Evolutionary conservation across 2,888 invertebrate species (phyloP), one percentile per base, ranked within the genome.

Genomic region (Stenchaetothrips biformis): DNA sequence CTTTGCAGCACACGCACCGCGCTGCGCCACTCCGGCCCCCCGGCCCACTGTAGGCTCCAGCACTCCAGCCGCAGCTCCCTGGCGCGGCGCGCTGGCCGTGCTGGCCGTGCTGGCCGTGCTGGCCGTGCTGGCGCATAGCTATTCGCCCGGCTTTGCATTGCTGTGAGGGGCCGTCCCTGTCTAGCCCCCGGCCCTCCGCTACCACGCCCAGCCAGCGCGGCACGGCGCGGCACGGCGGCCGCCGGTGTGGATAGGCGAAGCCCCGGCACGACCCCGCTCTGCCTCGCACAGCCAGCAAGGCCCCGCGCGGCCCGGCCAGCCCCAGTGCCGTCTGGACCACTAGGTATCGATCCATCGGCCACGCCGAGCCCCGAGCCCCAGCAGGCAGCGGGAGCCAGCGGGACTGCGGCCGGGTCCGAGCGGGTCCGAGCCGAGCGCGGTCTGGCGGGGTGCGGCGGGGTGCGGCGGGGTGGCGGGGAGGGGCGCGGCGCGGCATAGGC

Each of bases 291-390:
- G 37, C 37, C 37, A 37, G 37, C 37, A 37, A 37, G 37, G 37
- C 59, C 59, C 59, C 9, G 53, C 59, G 8, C 59, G 18, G 59
- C 59, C 59, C 59, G 13, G 59, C 59, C 59, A 6, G 59, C 67
- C 67, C 25, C 25, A 74, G 21, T 74, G 67, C 67, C 67, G 67
- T 74, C 67, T 74, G 67, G 67, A 74, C 67, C 67, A 25, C 67
- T 74, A 25, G 67, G 67, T 74, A 74, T 74, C 67, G 67, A 74
- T 74, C 67, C 67, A 74, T 74, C 67, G 67, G 67, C 16, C 6
- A 18, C 13, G 53, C 53, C 53, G 53, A 16, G 53, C 53, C 53
- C 53, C 53, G 16, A 53, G 53, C 53, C 13, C 13, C 53, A 53
- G 53, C 53, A 11, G 53, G 16, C 53, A 4, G 53, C 53, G 16